A percentile compares a stretch with the other conserved stretches of the same genome.
These are phyloP conservation scores for Drosophila repleta DNA, from an alignment of 1,140 invertebrate genomes.

Conservation along the genomic window DNA sequence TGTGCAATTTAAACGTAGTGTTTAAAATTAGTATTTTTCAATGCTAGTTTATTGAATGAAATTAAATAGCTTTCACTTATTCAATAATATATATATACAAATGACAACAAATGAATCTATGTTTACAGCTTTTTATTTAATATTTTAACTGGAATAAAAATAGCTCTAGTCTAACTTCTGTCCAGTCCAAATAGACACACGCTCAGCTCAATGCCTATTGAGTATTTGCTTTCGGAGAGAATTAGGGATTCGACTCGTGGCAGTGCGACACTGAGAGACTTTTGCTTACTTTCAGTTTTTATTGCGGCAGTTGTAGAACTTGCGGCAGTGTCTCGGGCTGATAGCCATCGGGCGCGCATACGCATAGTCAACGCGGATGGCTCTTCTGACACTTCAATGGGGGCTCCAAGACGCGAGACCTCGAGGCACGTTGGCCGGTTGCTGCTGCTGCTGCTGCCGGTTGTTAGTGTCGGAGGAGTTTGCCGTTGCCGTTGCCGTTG, in stretches of 20 bases:
- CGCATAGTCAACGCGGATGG: constrained; percentile 34
- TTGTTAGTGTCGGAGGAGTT: constrained; percentile 32
- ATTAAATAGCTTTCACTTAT: too few species aligned
- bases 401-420: constrained; percentile 30
- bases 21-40: too few species aligned
- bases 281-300: constrained; percentile 50
- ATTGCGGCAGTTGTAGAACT: constrained; percentile 28
- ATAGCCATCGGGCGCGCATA: constrained; percentile 56
- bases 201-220: too few species aligned
- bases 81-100: too few species aligned
- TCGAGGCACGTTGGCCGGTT: constrained; percentile 1
- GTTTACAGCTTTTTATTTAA: too few species aligned
- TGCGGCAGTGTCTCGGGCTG: constrained; percentile 29
- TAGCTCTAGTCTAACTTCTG: too few species aligned
- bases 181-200: too few species aligned
- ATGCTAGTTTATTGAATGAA: too few species aligned
- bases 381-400: constrained; percentile 77
- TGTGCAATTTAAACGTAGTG: too few species aligned
- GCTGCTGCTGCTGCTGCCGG: constrained; percentile 4
- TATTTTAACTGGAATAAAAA: too few species aligned
- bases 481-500: constrained; percentile 46
- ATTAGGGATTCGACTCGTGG: background rate
- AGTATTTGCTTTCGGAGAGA: background rate
- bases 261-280: constrained; percentile 13
- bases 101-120: too few species aligned